These are phyloP conservation scores for Mnemiopsis leidyi DNA, from an alignment of 37 sponge, comb jelly and placozoan genomes.

Conservation along the genomic window DNA sequence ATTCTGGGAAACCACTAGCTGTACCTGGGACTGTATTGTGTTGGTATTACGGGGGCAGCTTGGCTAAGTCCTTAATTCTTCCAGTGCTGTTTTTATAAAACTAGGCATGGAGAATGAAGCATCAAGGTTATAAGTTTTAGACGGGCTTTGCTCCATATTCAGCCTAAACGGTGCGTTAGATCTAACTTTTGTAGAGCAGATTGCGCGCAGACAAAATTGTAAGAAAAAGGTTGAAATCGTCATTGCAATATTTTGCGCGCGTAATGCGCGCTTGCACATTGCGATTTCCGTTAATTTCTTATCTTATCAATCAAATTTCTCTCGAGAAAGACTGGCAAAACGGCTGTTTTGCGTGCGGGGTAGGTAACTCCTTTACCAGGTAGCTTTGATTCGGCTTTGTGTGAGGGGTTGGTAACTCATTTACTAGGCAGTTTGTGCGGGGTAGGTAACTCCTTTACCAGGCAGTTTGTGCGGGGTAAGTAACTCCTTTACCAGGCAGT, in stretches of 20 bases:
- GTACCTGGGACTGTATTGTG: no score
- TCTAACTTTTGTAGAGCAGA: no score
- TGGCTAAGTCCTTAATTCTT: neutral
- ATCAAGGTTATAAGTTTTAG: neutral
- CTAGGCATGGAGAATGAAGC: neutral
- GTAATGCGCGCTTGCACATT: neutral
- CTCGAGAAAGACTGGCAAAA: constrained; percentile 61
- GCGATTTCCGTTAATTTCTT: no score
- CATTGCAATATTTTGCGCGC: neutral
- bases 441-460: no score
- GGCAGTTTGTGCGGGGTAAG: no score
- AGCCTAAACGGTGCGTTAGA: neutral
- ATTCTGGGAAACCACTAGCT: no score
- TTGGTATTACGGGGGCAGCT: neutral
- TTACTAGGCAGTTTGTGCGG: no score
- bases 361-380: neutral
- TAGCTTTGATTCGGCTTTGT: no score
- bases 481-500: no score
- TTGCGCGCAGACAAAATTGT: neutral
- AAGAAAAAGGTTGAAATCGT: neutral
- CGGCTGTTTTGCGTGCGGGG: constrained; percentile 12
- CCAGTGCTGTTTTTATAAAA: neutral
- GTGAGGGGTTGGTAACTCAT: no score
- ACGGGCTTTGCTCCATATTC: neutral
- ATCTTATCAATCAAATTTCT: no score